Conservation (phyloP, 2,797 vertebrate genomes). For the Tolypeutes matacus region DNA sequence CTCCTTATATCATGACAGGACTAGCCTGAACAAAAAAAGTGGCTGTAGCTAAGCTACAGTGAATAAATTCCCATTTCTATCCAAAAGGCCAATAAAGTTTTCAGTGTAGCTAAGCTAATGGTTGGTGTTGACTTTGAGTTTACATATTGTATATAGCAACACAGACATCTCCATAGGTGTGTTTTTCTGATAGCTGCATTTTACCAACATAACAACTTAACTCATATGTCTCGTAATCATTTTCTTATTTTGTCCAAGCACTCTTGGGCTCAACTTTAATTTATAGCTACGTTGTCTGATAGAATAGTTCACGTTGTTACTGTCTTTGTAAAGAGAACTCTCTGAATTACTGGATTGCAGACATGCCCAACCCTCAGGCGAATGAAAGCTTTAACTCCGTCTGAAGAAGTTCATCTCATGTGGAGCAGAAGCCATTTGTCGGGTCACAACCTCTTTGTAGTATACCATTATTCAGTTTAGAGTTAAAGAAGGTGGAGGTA, state of each 20-base stretch:
- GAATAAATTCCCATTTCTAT: too few relatives aligned
- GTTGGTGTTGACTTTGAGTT: background rate
- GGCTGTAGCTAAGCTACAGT: constrained; percentile 13
- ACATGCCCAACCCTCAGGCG: background rate
- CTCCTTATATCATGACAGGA: background rate
- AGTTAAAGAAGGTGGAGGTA: background rate
- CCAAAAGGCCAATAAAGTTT: too few relatives aligned
- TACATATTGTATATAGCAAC: background rate
- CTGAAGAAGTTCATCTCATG: constrained; percentile 13
- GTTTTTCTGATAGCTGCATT: background rate
- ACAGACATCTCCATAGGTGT: background rate
- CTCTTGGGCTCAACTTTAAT: background rate
- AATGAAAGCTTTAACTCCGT: constrained; percentile 41
- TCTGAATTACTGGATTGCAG: background rate
- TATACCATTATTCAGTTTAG: background rate
- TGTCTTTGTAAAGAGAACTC: constrained; percentile 5
- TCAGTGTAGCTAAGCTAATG: too few relatives aligned
- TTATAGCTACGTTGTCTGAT: background rate
- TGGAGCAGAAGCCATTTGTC: background rate
- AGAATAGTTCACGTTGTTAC: background rate
- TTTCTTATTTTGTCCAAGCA: constrained; percentile 12
- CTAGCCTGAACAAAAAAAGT: constrained; percentile 38
- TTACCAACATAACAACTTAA: background rate
- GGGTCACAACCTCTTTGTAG: background rate
- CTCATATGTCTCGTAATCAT: constrained; percentile 15